These are phyloP conservation scores for Actinia equina DNA, from an alignment of 64 coral and sea anemone genomes.

Conservation along the genomic window DNA sequence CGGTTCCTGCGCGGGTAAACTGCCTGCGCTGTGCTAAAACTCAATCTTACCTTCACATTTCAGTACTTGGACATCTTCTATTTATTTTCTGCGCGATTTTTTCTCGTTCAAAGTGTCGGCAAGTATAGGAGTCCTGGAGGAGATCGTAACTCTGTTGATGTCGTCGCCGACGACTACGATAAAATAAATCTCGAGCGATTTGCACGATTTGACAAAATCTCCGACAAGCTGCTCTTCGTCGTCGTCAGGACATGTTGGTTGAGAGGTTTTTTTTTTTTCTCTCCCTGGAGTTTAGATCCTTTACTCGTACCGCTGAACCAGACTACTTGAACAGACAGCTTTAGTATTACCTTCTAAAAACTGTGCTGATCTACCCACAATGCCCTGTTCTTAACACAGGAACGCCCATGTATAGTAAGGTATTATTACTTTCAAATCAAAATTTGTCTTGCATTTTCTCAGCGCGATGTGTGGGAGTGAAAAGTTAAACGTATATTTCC, in stretches of 20 bases:
- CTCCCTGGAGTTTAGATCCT: neutral
- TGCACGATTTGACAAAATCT: neutral
- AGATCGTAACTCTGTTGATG: neutral
- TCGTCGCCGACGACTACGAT: neutral
- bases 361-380: neutral
- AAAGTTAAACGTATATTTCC: no score
- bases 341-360: no score
- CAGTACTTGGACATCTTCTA: neutral
- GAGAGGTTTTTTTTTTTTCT: neutral
- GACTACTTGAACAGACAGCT: neutral
- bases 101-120: neutral
- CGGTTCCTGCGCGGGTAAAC: neutral
- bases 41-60: neutral
- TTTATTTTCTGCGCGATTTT: neutral
- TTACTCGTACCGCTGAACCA: neutral
- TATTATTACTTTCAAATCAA: neutral
- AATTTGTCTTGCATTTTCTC: no score
- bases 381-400: neutral
- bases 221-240: neutral
- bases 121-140: neutral
- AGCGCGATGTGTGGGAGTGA: no score
- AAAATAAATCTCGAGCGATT: conserved; percentile 8
- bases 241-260: conserved; percentile 7
- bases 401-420: neutral
- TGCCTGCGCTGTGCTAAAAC: neutral